These are phyloP conservation scores for Sigmodon hispidus DNA, from an alignment of 2,113 vertebrate genomes.

Conservation along the genomic window DNA sequence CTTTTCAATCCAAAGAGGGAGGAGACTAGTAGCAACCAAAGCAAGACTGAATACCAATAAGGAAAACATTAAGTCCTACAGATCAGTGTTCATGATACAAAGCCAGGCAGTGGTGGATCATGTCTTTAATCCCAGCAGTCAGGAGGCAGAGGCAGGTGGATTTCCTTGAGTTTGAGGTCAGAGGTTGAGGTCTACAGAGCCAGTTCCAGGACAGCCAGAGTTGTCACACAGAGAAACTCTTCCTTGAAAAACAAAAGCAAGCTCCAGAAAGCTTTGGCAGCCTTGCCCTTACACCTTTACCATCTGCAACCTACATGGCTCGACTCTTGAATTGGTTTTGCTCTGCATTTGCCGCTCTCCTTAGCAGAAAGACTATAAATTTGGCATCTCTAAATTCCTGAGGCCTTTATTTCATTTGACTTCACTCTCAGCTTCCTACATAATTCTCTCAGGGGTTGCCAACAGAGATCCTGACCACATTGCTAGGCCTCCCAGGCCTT, in stretches of 20 bases:
- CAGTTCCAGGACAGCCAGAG: not conserved
- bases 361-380: not conserved
- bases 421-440: not conserved
- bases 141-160: not conserved
- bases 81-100: not conserved
- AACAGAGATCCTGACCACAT: not conserved
- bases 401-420: not conserved
- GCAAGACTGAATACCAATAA: not conserved
- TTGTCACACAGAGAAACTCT: not conserved
- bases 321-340: not conserved
- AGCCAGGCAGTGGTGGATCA: not conserved
- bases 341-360: not conserved
- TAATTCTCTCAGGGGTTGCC: not conserved
- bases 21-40: not conserved
- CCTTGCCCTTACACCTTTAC: not conserved
- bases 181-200: not conserved
- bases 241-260: not conserved
- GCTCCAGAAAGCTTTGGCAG: not conserved
- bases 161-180: not conserved
- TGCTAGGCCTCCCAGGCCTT: not conserved
- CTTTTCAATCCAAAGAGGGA: not conserved
- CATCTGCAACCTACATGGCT: not conserved
- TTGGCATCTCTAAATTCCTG: not conserved
- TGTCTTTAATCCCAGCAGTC: too few relatives aligned
- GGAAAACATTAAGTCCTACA: not conserved